A percentile compares a stretch with the other conserved stretches of the same genome.
Conservation (phyloP, 2,888 invertebrate species). For the Baronia brevicornis region DNA sequence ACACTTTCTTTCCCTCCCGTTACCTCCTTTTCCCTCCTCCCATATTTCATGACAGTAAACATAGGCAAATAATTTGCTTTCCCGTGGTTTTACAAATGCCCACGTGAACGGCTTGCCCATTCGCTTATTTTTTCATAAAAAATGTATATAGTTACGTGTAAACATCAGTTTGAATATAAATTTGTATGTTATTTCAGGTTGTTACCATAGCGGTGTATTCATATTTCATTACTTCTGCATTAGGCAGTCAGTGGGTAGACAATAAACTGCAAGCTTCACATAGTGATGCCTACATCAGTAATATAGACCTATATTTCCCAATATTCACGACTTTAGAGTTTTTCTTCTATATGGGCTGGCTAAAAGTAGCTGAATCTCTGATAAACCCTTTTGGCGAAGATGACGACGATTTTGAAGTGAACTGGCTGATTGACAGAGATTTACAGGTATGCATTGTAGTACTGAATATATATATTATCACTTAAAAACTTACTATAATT, state of each 20-base stretch:
- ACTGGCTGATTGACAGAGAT: constrained; percentile 95
- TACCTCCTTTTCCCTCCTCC: no score
- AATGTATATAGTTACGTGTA: no score
- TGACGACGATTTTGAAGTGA: constrained; percentile 94
- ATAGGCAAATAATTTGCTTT: no score
- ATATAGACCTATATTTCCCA: constrained; percentile 91
- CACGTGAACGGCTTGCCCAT: no score
- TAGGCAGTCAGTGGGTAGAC: constrained; percentile 92
- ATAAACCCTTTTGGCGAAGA: constrained; percentile 96
- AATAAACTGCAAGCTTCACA: constrained; percentile 53
- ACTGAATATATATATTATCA: neutral
- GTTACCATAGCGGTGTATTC: constrained; percentile 95
- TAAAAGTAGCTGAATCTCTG: constrained; percentile 92
- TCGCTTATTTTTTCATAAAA: no score
- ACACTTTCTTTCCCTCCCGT: no score
- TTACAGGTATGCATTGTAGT: constrained; percentile 78
- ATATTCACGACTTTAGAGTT: constrained; percentile 92
- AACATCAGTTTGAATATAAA: neutral
- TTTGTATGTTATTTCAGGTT: constrained; percentile 65
- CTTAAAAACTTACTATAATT: neutral
- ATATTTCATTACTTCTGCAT: constrained; percentile 90
- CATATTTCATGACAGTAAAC: no score
- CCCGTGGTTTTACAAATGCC: no score
- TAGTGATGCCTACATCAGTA: constrained; percentile 60
- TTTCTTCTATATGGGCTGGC: constrained; percentile 92